Base-by-base conservation (phyloP, 2,113 vertebrate species). In the Odontophorus gujanensis region DNA sequence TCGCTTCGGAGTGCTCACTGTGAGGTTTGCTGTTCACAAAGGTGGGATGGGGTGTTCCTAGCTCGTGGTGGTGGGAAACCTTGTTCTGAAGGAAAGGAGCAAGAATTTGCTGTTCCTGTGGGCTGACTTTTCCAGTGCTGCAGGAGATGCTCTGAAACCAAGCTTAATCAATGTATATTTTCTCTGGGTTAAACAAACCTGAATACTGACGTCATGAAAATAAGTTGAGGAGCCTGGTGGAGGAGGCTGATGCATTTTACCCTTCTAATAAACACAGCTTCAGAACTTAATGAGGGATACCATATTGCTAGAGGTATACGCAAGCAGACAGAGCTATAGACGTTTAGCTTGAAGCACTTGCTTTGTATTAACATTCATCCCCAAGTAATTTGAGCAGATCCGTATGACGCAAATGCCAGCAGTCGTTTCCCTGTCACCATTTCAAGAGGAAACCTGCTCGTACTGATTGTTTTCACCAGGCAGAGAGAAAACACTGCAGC, bases 121-220 rank as follows among this genome's bases (percentile, higher is more conserved):
- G 76, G 72, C 40, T 68, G 30, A 8, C 0, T 65, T 89, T 96
- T 93, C 63, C 76, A 75, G 42, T 59, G 69, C 74, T 76, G 73
- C 13, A 40, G 81, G 66, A 90, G 86, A 83, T 92, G 78, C 78
- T 88, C 45, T 50, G 75, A 86, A 69, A 59, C 81, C 55, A 10
- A 14, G 36, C 92, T 94, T 85, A 95, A 72, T 81, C 59, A 58
- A 62, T 89, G 96, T 92, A 78, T 97, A 81, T 96, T 97, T 97
- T 95, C 74, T 81, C 50, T 95, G 76, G 47, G 38, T 96, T 95
- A 95, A 93, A 55, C 74, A 67, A 89, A 80, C 57, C 76, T 88
- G 86, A 87, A 76, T 88, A 63, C 24, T 95, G 92, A 94, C 71
- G 78, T 96, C 81, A 92, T 43, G 69, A 95, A 95, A 74, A 89